These are phyloP conservation scores for Sturnus vulgaris DNA, from an alignment of 2,113 vertebrate genomes.

Conservation along the genomic window DNA sequence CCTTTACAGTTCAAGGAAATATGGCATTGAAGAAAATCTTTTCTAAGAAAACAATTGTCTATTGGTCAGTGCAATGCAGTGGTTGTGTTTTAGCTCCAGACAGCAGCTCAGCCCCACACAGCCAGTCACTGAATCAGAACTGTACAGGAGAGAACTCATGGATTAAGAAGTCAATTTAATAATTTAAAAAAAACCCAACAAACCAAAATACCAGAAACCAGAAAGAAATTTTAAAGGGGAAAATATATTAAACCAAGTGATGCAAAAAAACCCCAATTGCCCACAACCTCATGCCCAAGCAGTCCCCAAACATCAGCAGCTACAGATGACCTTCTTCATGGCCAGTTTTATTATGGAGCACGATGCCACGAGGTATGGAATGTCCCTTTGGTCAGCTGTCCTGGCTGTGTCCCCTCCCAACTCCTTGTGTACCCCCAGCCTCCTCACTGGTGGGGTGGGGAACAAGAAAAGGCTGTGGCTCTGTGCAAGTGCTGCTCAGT, in stretches of 20 bases:
- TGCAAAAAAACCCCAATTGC: fast-evolving
- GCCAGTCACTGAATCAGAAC: fast-evolving
- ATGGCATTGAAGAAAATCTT: fast-evolving
- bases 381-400: neutral
- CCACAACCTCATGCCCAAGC: neutral
- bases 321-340: neutral
- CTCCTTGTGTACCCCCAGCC: neutral
- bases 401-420: neutral
- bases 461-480: neutral
- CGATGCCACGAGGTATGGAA: fast-evolving
- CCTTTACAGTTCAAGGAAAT: neutral
- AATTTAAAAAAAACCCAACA: fast-evolving
- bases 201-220: fast-evolving
- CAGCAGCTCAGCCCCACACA: neutral
- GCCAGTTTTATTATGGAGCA: neutral
- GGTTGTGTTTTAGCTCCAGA: neutral
- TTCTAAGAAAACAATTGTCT: neutral
- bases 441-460: fast-evolving
- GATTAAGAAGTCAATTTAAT: neutral
- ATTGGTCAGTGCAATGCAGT: neutral
- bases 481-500: neutral
- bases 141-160: no score
- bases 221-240: neutral
- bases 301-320: fast-evolving
- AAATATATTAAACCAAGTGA: neutral